Base-by-base conservation (phyloP, 2,797 vertebrate species). In the Cuculus canorus region DNA sequence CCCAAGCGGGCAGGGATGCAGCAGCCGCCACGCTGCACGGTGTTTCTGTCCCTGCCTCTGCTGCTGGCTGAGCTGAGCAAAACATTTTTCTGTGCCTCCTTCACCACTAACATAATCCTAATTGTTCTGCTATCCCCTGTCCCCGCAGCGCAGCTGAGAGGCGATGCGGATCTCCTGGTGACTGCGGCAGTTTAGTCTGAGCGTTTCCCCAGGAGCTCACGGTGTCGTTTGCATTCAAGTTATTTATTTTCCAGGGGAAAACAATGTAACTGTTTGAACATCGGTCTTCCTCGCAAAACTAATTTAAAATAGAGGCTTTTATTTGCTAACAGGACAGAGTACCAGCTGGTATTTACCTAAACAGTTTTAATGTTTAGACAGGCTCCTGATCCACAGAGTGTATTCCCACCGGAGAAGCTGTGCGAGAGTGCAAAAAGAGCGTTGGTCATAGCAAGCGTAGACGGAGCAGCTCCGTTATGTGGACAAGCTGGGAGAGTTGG, bases 271-370 rank as follows among this genome's bases (percentile, higher is more conserved):
- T 91, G 17, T 83, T 86, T 54, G 83, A 88, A 73, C 77, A 61
- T 65, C 39, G 41, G 50, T 86, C 73, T 70, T 56, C 77, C 43
- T 66, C 52, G 73, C 56, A 37, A 54, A 52, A 4, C 61, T 85
- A 19, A 60, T 89, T 92, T 53, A 56, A 85, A 82, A 60, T 3
- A 69, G 71, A 82, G 50, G 60, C 30, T 86, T 80, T 57, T 90
- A 22, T 95, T 94, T 94, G 88, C 85, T 18, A 17, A 33, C 68
- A 61, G 79, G 76, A 32, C 92, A 54, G 35, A 37, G 66, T 23
- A 17, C 35, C 65, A 64, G 71, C 79, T 94, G 85, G 63, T 89
- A 79, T 90, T 93, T 95, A 90, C 76, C 82, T n/a, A 14, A 87
- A 60, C 32, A 63, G 63, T 7, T 43, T 32, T 30, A 17, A 8